Percentiles rank a stretch among this genome's conserved stretches.
These are phyloP conservation scores for Megamerina dolium DNA, from an alignment of 2,888 invertebrate species.

Conservation along the genomic window DNA sequence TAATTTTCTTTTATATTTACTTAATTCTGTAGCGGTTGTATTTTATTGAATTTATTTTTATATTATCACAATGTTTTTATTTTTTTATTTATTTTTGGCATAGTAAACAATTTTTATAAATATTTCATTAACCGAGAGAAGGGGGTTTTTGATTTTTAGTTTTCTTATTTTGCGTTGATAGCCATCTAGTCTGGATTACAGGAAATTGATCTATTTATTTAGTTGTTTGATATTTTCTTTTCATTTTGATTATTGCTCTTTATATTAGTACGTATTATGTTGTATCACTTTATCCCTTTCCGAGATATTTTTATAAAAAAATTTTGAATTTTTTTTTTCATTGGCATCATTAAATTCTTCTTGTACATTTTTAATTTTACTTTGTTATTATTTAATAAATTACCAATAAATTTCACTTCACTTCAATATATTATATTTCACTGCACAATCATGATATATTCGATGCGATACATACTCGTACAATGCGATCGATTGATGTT, in stretches of 20 bases:
- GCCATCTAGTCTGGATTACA: too few species aligned
- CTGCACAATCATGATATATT: background rate
- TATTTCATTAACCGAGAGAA: too few species aligned
- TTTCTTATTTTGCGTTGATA: too few species aligned
- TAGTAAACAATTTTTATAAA: background rate
- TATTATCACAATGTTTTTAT: background rate
- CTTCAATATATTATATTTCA: background rate
- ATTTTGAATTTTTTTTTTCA: too few species aligned
- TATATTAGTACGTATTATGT: background rate
- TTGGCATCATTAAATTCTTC: too few species aligned
- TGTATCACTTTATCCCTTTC: too few species aligned
- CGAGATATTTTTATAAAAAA: too few species aligned
- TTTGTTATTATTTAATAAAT: background rate
- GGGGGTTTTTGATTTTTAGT: too few species aligned
- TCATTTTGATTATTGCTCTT: slow-evolving; percentile 1
- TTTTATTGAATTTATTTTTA: too few species aligned
- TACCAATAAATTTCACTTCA: background rate
- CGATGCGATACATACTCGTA: background rate
- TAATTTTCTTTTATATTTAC: too few species aligned
- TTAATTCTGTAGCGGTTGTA: too few species aligned
- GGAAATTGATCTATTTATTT: slow-evolving; percentile 3
- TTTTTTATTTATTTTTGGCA: background rate
- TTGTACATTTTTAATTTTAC: background rate
- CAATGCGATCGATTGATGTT: too few species aligned
- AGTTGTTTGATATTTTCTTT: slow-evolving; percentile 7